phyloP scores from a whole-genome alignment of 2,797 vertebrate genomes.

The Aotus griseimembra region DNA sequence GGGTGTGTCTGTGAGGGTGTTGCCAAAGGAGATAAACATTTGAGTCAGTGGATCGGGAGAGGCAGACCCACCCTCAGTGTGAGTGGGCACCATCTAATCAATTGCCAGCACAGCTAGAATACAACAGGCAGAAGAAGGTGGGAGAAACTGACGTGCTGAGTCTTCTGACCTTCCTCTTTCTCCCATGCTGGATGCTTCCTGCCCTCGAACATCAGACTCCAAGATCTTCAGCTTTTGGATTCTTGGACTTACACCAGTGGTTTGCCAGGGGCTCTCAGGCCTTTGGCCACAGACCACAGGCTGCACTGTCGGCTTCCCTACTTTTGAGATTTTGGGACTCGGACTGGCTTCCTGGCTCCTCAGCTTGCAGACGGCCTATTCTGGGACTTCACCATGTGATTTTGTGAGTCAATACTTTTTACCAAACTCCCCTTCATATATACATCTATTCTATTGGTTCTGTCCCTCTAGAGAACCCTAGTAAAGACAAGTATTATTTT shows the following conservation, averaged over 20 bases:
- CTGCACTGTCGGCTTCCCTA: not conserved
- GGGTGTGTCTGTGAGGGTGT: not conserved
- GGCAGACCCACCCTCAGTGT: not conserved
- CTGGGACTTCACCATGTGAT: not conserved
- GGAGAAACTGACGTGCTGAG: not conserved
- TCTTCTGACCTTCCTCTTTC: not conserved
- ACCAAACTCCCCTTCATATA: not conserved
- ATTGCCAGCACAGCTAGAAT: not conserved
- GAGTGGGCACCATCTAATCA: not conserved
- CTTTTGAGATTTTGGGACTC: not conserved
- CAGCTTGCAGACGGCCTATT: not conserved
- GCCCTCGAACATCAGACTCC: not conserved
- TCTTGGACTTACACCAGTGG: not conserved
- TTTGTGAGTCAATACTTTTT: not conserved
- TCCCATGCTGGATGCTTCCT: not conserved
- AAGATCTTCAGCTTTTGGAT: not conserved
- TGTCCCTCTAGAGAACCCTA: not conserved
- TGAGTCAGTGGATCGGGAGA: not conserved
- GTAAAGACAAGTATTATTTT: not conserved
- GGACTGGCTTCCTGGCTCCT: not conserved
- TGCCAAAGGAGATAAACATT: not conserved
- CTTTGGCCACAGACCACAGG: not conserved
- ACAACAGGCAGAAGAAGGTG: not conserved
- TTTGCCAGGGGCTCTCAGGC: not conserved
- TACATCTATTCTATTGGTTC: not conserved